A percentile compares a stretch with the other conserved stretches of the same genome.
Conservation (phyloP, 1,140 invertebrate species). For the Hyphantria cunea region DNA sequence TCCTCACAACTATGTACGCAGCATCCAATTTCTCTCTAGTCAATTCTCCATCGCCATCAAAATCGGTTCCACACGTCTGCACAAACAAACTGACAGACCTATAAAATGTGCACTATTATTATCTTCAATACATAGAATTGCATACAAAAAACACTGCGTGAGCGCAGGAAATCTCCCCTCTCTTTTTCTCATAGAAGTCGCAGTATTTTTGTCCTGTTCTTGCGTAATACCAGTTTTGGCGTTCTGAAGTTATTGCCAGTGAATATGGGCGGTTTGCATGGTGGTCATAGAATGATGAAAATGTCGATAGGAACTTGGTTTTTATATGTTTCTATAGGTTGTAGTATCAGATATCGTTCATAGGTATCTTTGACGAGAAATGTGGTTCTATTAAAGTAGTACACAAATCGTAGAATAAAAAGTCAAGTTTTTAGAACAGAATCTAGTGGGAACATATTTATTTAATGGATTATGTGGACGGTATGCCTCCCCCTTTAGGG, state of each 20-base stretch:
- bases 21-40: not conserved
- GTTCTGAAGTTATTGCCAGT: constrained; percentile 43
- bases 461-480: not conserved
- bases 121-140: constrained; percentile 34
- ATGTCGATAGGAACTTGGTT: not conserved
- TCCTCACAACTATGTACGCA: too few relatives aligned
- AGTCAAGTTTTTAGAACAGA: constrained; percentile 1
- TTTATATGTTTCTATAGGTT: not conserved
- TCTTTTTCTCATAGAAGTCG: constrained; percentile 27
- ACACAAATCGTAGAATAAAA: not conserved
- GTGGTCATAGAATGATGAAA: constrained; percentile 19
- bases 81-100: constrained; percentile 15
- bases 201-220: constrained; percentile 7
- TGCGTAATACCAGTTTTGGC: constrained; percentile 58
- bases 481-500: too few relatives aligned
- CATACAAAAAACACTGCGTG: constrained; percentile 44
- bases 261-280: constrained; percentile 32
- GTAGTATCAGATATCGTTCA: not conserved
- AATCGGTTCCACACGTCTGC: constrained; percentile 20
- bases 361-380: not conserved
- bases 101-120: constrained; percentile 22
- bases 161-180: constrained; percentile 46
- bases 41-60: constrained; percentile 4
- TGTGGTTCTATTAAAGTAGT: not conserved
- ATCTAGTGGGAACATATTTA: not conserved